These are phyloP conservation scores for Trachops cirrhosus DNA, from an alignment of 2,797 vertebrate species.

Conservation along the genomic window DNA sequence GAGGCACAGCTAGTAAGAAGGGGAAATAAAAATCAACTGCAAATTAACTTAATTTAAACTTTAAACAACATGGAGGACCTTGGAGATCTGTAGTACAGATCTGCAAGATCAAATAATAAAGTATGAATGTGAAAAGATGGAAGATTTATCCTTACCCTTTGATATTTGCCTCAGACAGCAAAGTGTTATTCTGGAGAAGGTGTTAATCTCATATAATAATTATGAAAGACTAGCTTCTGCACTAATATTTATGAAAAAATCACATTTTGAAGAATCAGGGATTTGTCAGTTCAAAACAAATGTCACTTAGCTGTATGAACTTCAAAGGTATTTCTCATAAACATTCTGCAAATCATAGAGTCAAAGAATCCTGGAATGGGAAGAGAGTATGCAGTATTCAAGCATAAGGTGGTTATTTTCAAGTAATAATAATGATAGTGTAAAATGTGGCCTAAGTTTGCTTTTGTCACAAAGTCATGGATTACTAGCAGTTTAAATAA, in stretches of 20 bases:
- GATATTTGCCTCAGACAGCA: neutral
- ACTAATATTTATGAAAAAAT: neutral
- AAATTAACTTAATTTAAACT: conserved; percentile 36
- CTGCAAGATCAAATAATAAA: neutral
- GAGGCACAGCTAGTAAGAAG: neutral
- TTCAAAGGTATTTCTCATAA: neutral
- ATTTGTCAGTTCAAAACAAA: conserved; percentile 35
- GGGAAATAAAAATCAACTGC: neutral
- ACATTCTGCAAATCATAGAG: neutral
- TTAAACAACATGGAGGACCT: neutral
- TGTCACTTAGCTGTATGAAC: neutral
- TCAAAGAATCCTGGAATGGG: neutral
- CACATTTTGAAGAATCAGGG: neutral
- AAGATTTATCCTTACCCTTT: neutral
- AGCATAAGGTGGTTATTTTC: neutral
- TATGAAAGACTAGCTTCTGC: neutral
- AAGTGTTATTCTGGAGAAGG: neutral
- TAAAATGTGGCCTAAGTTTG: neutral
- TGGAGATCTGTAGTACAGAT: neutral
- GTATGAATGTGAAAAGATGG: neutral
- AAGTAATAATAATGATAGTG: neutral
- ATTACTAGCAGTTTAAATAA: neutral
- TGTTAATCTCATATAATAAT: conserved; percentile 47
- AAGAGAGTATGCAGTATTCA: neutral
- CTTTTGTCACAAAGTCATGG: neutral